Conservation (phyloP, 2,888 invertebrate genomes). For the Lepas anatifera region DNA sequence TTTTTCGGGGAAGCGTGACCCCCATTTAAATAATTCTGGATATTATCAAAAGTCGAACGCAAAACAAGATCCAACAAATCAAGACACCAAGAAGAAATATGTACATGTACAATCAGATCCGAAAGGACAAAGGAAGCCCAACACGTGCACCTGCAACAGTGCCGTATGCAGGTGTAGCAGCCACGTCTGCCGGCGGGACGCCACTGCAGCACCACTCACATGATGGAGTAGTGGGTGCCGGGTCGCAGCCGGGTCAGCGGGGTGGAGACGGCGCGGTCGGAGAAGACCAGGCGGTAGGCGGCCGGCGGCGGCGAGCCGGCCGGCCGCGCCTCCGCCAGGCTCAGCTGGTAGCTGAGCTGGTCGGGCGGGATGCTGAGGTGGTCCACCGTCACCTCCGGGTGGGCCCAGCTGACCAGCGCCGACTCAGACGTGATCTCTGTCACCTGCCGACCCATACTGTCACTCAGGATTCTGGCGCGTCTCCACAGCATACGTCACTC, state of each 20-base stretch:
- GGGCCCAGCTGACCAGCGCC: slow-evolving; percentile 26
- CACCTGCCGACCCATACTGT: background rate
- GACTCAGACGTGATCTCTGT: slow-evolving; percentile 12
- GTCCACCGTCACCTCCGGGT: slow-evolving; percentile 44
- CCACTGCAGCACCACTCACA: background rate
- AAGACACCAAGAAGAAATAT: too few relatives aligned
- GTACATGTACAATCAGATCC: too few relatives aligned
- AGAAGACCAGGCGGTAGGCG: background rate
- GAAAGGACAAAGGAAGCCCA: too few relatives aligned
- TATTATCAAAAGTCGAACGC: too few relatives aligned
- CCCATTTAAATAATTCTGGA: too few relatives aligned
- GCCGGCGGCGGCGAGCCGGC: background rate
- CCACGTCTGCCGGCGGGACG: background rate
- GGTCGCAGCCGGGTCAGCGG: background rate
- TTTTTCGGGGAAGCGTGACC: too few relatives aligned
- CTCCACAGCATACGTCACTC: too few relatives aligned
- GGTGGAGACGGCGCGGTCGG: background rate
- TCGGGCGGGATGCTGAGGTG: slow-evolving; percentile 1
- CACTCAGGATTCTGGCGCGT: too few relatives aligned
- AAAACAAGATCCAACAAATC: too few relatives aligned
- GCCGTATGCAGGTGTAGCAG: too few relatives aligned
- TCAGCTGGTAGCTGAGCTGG: slow-evolving; percentile 5
- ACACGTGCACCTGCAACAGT: too few relatives aligned
- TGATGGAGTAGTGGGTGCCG: slow-evolving; percentile 1
- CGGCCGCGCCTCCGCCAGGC: background rate